phyloP scores from a whole-genome alignment of 2,888 invertebrate genomes.

The Fragum whitleyi region DNA sequence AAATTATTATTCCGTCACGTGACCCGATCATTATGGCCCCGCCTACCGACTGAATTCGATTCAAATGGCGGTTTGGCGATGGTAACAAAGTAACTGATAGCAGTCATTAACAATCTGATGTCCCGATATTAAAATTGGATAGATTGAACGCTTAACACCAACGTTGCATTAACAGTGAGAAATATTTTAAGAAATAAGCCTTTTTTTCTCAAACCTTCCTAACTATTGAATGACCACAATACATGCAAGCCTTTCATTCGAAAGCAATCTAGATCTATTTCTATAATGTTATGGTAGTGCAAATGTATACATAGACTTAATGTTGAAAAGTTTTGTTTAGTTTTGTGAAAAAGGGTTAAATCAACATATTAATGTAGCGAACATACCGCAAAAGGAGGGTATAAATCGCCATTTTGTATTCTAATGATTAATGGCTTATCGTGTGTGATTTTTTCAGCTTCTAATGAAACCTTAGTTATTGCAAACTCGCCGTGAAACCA shows the following conservation, averaged over 20 bases:
- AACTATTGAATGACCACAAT: no score
- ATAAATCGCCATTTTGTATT: background rate
- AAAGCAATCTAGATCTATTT: no score
- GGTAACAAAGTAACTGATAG: conserved; percentile 46
- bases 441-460: no score
- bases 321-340: conserved; percentile 16
- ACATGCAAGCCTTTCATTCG: no score
- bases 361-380: conserved; percentile 41
- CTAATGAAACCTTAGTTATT: no score
- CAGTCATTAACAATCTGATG: conserved; percentile 42
- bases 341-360: conserved; percentile 52
- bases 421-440: no score
- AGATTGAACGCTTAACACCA: background rate
- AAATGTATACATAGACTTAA: no score
- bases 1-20: conserved; percentile 56
- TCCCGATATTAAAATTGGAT: conserved; percentile 20
- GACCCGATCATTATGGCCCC: conserved; percentile 30
- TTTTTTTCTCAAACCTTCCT: no score
- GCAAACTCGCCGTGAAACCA: no score
- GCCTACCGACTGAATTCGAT: conserved; percentile 35
- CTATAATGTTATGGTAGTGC: no score
- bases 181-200: no score
- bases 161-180: no score
- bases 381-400: conserved; percentile 5
- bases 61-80: conserved; percentile 20